phyloP scores from a whole-genome alignment of 2,888 invertebrate species.

The Melipona beecheii region DNA sequence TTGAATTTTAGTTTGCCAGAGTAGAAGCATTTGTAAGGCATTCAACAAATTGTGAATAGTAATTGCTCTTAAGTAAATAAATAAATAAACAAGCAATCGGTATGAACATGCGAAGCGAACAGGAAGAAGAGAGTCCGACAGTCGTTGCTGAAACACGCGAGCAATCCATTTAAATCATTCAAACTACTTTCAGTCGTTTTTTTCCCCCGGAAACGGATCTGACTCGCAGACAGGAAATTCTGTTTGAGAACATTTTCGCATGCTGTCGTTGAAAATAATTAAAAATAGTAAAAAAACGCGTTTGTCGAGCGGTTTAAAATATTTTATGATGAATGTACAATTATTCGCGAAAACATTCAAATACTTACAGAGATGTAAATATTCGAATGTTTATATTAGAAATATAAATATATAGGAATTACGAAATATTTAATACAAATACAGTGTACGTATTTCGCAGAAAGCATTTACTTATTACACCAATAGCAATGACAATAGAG shows the following conservation, averaged over 20 bases:
- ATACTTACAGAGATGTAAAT: too few relatives aligned
- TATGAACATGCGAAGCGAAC: conserved; percentile 28
- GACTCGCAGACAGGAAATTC: conserved; percentile 18
- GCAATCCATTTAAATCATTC: conserved; percentile 61
- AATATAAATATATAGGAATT: too few relatives aligned
- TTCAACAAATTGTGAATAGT: conserved; percentile 12
- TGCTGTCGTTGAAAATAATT: conserved; percentile 3
- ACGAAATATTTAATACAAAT: too few relatives aligned
- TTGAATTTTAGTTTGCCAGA: too few relatives aligned
- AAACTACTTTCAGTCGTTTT: conserved; percentile 45
- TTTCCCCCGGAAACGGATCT: conserved; percentile 34
- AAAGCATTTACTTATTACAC: too few relatives aligned
- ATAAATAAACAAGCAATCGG: conserved; percentile 43
- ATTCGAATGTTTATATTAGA: too few relatives aligned
- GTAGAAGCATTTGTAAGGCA: background rate
- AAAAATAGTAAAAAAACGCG: background rate
- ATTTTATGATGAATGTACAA: too few relatives aligned
- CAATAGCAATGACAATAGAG: too few relatives aligned
- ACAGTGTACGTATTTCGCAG: too few relatives aligned
- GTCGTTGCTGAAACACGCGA: conserved; percentile 47
- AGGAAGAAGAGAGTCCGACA: conserved; percentile 38
- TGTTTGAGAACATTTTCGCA: conserved; percentile 25
- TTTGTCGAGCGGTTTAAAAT: background rate
- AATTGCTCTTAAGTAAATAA: conserved; percentile 41
- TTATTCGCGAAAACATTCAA: background rate